Evolutionary conservation across 2,888 invertebrate species (phyloP).

Genomic region (Cryptocheilus praepositus): DNA sequence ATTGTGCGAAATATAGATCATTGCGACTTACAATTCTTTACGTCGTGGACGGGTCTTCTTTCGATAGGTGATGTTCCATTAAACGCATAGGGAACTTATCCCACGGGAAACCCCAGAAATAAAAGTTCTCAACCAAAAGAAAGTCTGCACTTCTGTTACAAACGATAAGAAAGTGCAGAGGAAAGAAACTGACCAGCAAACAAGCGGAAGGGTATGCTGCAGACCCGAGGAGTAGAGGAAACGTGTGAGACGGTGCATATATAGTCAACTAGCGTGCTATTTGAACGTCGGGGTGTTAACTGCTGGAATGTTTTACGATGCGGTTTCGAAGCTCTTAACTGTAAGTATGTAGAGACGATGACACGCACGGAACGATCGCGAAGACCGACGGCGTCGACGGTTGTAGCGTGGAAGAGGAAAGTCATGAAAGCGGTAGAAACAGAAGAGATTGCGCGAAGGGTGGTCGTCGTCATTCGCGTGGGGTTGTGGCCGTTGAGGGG

Average conservation of each 20-base stretch:
- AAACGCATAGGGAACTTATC: too few relatives aligned
- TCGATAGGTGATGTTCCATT: too few relatives aligned
- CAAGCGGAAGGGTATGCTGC: too few relatives aligned
- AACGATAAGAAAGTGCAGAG: too few relatives aligned
- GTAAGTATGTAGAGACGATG: constrained; percentile 6
- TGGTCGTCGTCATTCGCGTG: background rate
- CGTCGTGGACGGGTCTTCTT: too few relatives aligned
- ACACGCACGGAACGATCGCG: constrained; percentile 7
- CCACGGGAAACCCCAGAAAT: too few relatives aligned
- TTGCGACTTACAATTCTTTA: too few relatives aligned
- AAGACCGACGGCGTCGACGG: constrained; percentile 17
- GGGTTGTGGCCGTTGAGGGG: background rate
- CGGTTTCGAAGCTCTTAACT: constrained; percentile 35
- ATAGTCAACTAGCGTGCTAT: constrained; percentile 45
- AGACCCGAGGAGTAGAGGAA: background rate
- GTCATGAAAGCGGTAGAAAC: background rate
- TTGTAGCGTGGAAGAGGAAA: background rate
- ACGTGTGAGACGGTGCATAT: constrained; percentile 1
- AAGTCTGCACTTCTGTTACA: too few relatives aligned
- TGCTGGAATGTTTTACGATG: constrained; percentile 47
- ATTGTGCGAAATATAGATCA: too few relatives aligned
- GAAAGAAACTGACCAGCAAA: too few relatives aligned
- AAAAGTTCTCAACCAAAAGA: too few relatives aligned
- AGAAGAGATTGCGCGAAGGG: background rate
- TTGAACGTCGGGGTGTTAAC: constrained; percentile 50